Conservation (phyloP, 2,113 vertebrate genomes). For the Cyprinodon brontotheroides region DNA sequence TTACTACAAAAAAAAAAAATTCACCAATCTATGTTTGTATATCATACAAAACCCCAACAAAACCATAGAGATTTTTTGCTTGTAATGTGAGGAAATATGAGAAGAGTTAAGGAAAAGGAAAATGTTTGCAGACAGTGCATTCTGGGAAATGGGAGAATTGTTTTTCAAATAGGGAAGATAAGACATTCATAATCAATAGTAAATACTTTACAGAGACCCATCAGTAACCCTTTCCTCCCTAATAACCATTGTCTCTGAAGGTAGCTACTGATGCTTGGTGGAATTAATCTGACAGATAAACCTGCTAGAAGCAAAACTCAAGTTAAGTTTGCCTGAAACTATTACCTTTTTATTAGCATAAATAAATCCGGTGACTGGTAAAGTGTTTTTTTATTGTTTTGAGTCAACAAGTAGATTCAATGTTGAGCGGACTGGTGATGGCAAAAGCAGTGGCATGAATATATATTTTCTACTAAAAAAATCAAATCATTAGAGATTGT, state of each 20-base stretch:
- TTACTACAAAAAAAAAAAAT: no score
- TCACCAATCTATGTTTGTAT: background rate
- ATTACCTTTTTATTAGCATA: conserved; percentile 56
- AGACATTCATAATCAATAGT: no score
- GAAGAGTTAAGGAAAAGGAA: no score
- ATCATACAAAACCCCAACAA: no score
- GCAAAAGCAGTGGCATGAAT: background rate
- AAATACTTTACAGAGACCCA: conserved; percentile 6
- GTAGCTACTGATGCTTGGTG: conserved; percentile 59
- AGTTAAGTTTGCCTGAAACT: conserved; percentile 37
- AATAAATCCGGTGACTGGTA: conserved; percentile 55
- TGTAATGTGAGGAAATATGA: no score
- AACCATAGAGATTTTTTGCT: no score
- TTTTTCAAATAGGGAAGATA: no score
- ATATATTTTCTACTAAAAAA: background rate
- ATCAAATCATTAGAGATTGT: background rate
- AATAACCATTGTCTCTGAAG: conserved; percentile 47
- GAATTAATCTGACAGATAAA: conserved; percentile 61
- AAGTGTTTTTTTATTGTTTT: conserved; percentile 71
- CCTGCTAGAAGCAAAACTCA: conserved; percentile 67
- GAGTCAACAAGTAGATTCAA: conserved; percentile 67
- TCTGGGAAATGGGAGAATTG: no score
- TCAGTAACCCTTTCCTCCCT: conserved; percentile 17
- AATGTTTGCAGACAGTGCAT: no score
- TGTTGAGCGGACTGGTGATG: conserved; percentile 5